Evolutionary conservation across 2,888 invertebrate genomes (phyloP).

Genomic region (Patella depressa): DNA sequence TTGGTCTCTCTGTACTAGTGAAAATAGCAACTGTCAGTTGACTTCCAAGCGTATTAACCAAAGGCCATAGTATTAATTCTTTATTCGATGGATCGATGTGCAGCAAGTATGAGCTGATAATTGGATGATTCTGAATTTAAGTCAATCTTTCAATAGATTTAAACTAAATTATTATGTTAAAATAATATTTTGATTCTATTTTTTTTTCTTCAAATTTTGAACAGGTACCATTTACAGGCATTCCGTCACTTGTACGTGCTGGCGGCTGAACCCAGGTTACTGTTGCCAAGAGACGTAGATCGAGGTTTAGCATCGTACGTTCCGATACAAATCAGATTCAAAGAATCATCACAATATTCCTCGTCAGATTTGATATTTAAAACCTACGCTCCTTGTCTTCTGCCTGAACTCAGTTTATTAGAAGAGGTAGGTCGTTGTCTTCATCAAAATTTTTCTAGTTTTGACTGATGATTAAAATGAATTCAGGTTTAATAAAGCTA

Average conservation of each 20-base stretch:
- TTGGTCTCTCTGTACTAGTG: too few species aligned
- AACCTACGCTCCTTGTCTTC: constrained; percentile 85
- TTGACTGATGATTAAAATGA: too few species aligned
- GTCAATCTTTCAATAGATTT: neutral
- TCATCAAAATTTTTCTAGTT: too few species aligned
- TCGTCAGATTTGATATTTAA: constrained; percentile 54
- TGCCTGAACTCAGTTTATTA: constrained; percentile 85
- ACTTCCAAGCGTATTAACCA: too few species aligned
- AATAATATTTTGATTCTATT: too few species aligned
- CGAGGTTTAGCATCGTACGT: constrained; percentile 87
- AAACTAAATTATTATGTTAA: neutral
- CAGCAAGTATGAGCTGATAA: neutral
- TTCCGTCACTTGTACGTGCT: constrained; percentile 95
- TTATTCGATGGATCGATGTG: too few species aligned
- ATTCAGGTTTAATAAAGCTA: too few species aligned
- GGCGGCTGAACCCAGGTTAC: constrained; percentile 89
- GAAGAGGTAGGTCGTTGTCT: constrained; percentile 75
- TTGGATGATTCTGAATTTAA: neutral
- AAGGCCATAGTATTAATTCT: too few species aligned
- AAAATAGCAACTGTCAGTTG: too few species aligned
- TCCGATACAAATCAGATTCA: constrained; percentile 78
- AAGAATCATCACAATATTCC: constrained; percentile 47
- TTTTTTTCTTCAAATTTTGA: too few species aligned
- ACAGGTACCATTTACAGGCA: constrained; percentile 95
- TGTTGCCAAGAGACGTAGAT: constrained; percentile 88